Conservation (phyloP, 1,140 invertebrate species). For the Drosophila tropicalis region DNA sequence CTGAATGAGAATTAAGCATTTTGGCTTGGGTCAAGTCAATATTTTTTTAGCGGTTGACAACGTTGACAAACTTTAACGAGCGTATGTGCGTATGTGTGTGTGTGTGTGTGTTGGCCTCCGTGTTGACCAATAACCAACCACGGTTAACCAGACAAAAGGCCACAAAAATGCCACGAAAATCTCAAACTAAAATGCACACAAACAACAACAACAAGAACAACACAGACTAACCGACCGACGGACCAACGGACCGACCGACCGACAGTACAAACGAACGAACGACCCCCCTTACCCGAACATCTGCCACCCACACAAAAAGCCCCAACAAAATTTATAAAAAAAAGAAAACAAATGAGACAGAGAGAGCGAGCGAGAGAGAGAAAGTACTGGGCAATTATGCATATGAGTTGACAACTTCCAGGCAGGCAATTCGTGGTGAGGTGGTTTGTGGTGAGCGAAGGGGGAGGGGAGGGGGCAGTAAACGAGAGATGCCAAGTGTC, state of each 20-base stretch:
- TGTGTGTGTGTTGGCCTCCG: slow-evolving; percentile 26
- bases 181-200: slow-evolving; percentile 82
- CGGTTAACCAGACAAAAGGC: slow-evolving; percentile 83
- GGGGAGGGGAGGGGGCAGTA: neutral
- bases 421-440: neutral
- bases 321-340: slow-evolving; percentile 18
- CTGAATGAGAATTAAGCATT: slow-evolving; percentile 76
- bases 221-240: slow-evolving; percentile 4
- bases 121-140: slow-evolving; percentile 82
- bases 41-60: slow-evolving; percentile 72
- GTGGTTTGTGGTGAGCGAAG: neutral
- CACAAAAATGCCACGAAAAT: slow-evolving; percentile 83
- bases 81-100: slow-evolving; percentile 19
- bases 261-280: neutral
- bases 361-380: slow-evolving; percentile 42
- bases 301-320: neutral
- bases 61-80: slow-evolving; percentile 43
- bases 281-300: neutral
- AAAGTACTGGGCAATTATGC: slow-evolving; percentile 78
- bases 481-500: slow-evolving; percentile 63
- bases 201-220: slow-evolving; percentile 55
- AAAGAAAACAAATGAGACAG: slow-evolving; percentile 9
- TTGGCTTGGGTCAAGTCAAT: slow-evolving; percentile 73
- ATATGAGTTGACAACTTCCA: slow-evolving; percentile 79
- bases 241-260: neutral